These are phyloP conservation scores for Ciconia boyciana DNA, from an alignment of 2,113 vertebrate genomes.

Conservation along the genomic window DNA sequence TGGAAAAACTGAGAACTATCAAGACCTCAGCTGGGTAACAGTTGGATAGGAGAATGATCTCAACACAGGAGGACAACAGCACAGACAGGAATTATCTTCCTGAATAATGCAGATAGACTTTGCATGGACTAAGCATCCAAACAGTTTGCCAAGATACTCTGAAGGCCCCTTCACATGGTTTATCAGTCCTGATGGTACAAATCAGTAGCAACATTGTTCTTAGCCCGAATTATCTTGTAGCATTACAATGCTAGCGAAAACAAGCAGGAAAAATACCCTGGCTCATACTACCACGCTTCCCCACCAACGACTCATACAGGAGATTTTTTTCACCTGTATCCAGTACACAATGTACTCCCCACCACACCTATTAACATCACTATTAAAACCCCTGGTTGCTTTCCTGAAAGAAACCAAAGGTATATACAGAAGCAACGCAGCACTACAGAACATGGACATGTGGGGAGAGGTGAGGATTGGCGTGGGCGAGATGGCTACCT, in stretches of 20 bases:
- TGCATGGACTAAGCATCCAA: not conserved
- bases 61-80: not conserved
- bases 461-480: not conserved
- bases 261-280: not conserved
- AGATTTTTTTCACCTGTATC: not conserved
- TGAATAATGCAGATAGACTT: not conserved
- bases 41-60: conserved; percentile 5
- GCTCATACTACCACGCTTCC: not conserved
- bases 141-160: not conserved
- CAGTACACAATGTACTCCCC: not conserved
- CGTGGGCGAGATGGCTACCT: not conserved
- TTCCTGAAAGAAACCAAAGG: not conserved
- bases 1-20: conserved; percentile 47
- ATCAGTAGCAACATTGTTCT: not conserved
- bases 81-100: not conserved
- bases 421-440: not conserved
- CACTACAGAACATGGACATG: not conserved
- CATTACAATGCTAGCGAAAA: not conserved
- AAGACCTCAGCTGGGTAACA: conserved; percentile 26
- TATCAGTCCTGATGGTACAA: not conserved
- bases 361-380: not conserved
- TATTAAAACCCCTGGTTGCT: not conserved
- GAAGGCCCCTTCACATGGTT: not conserved
- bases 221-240: not conserved
- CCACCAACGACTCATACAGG: not conserved